These are phyloP conservation scores for Listronotus oregonensis DNA, from an alignment of 1,140 invertebrate genomes.

Conservation along the genomic window DNA sequence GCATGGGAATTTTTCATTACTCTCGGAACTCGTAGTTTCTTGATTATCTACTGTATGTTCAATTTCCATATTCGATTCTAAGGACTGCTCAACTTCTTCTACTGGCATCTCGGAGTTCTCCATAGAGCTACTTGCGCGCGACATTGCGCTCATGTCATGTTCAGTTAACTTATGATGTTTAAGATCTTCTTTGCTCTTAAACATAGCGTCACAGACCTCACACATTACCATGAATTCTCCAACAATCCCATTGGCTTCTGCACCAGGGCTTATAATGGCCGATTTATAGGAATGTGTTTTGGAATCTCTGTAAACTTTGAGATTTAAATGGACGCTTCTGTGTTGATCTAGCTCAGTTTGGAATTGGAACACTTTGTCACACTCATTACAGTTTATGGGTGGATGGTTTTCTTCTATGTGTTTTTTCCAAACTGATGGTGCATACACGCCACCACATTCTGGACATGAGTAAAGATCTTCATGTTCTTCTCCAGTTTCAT, in stretches of 20 bases:
- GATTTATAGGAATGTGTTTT: slow-evolving; percentile 48
- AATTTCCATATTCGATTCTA: slow-evolving; percentile 11
- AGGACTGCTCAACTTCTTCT: background rate
- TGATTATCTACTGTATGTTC: background rate
- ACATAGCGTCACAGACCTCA: slow-evolving; percentile 45
- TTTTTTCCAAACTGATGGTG: slow-evolving; percentile 60
- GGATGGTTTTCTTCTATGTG: slow-evolving; percentile 60
- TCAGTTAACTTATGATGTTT: slow-evolving; percentile 42
- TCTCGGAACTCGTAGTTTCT: background rate
- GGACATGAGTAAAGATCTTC: slow-evolving; percentile 63
- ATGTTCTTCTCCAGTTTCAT: slow-evolving; percentile 52
- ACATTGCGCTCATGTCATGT: slow-evolving; percentile 8
- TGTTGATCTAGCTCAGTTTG: slow-evolving; percentile 66
- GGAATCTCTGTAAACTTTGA: slow-evolving; percentile 63
- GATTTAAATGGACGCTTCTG: slow-evolving; percentile 67
- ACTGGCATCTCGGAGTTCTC: slow-evolving; percentile 1
- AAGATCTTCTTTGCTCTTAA: slow-evolving; percentile 43
- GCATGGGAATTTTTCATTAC: slow-evolving; percentile 41
- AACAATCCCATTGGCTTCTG: slow-evolving; percentile 5
- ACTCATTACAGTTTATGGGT: slow-evolving; percentile 65
- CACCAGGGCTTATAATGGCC: slow-evolving; percentile 44
- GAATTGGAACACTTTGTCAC: slow-evolving; percentile 65
- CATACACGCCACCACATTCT: slow-evolving; percentile 62
- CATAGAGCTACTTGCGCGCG: slow-evolving; percentile 23
- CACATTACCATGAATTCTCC: slow-evolving; percentile 35